A percentile compares a stretch with the other conserved stretches of the same genome.
These are phyloP conservation scores for Penaeus indicus DNA, from an alignment of 1,140 invertebrate species.

Conservation along the genomic window DNA sequence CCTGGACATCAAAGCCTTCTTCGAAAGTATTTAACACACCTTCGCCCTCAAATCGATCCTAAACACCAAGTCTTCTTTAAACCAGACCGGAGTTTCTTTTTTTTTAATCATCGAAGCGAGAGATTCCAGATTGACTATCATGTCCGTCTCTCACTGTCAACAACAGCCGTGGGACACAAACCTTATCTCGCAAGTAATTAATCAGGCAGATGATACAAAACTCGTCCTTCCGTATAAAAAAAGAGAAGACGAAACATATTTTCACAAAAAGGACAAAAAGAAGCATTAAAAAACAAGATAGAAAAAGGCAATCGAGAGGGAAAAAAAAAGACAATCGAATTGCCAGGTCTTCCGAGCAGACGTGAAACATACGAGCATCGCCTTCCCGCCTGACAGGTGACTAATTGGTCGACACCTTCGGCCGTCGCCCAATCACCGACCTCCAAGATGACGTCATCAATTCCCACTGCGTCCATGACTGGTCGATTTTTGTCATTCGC, in stretches of 20 bases:
- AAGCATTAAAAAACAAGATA: not conserved
- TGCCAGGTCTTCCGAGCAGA: not conserved
- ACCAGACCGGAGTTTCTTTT: too few species aligned
- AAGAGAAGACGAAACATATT: too few species aligned
- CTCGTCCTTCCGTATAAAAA: too few species aligned
- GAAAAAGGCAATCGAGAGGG: not conserved
- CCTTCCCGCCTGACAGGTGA: slow-evolving; percentile 44
- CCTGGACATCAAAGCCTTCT: too few species aligned
- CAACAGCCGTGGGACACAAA: not conserved
- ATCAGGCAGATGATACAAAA: slow-evolving; percentile 32
- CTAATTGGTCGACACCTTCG: slow-evolving; percentile 53
- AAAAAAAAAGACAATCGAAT: not conserved
- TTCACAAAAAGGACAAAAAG: too few species aligned
- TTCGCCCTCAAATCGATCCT: too few species aligned
- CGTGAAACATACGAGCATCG: slow-evolving; percentile 29
- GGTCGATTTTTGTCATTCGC: slow-evolving; percentile 12
- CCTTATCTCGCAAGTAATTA: slow-evolving; percentile 45
- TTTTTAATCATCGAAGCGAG: not conserved
- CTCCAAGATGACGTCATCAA: slow-evolving; percentile 38
- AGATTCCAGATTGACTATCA: not conserved
- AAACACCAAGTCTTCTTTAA: too few species aligned
- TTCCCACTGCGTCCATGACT: slow-evolving; percentile 8
- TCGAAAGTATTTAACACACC: too few species aligned
- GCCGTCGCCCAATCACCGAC: slow-evolving; percentile 40
- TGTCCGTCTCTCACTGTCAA: slow-evolving; percentile 5